These are phyloP conservation scores for Neopipo cinnamomea DNA, from an alignment of 2,113 vertebrate species.

Conservation along the genomic window DNA sequence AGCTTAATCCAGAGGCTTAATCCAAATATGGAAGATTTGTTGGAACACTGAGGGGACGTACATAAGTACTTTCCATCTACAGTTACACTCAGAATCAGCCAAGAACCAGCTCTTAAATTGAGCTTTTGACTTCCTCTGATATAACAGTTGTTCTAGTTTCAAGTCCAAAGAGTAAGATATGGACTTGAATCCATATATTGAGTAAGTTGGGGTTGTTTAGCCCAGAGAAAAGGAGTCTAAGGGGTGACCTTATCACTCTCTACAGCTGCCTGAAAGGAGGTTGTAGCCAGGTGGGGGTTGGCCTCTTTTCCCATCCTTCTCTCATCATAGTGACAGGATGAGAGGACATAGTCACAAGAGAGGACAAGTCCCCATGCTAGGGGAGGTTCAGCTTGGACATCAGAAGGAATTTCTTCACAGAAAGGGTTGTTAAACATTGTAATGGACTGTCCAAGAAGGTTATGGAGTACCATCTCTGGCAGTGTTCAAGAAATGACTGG, in stretches of 20 bases:
- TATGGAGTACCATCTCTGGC: neutral
- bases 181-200: neutral
- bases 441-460: neutral
- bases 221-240: neutral
- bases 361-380: too few relatives aligned
- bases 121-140: neutral
- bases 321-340: neutral
- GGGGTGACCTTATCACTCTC: neutral
- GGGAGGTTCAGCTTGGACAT: neutral
- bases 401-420: neutral
- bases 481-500: rapidly evolving
- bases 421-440: neutral
- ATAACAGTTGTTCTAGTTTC: neutral
- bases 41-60: neutral
- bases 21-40: neutral
- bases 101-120: neutral
- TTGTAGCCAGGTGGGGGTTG: neutral
- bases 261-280: neutral
- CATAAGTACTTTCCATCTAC: neutral
- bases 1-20: neutral
- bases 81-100: neutral
- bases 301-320: neutral
- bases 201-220: neutral
- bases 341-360: neutral
- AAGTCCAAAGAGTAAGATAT: neutral